Conservation (phyloP, 2,797 vertebrate genomes). For the Myripristis jacobus region DNA sequence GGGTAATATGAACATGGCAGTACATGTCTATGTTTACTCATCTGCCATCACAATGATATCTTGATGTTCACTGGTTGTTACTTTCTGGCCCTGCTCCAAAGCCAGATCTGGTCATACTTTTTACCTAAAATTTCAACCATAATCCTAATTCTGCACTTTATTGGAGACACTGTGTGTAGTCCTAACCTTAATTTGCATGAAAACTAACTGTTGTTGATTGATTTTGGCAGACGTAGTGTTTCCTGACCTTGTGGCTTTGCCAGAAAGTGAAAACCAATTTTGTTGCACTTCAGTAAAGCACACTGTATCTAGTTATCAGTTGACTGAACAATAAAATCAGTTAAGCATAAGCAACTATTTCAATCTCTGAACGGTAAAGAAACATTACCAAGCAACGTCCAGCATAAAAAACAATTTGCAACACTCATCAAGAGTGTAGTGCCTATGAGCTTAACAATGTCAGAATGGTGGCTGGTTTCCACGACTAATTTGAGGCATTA, state of each 20-base stretch:
- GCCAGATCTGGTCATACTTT: constrained; percentile 7
- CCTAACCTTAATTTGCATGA: constrained; percentile 17
- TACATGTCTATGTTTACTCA: constrained; percentile 9
- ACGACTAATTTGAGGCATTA: constrained; percentile 75
- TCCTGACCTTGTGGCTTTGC: constrained; percentile 17
- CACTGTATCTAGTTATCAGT: constrained; percentile 17
- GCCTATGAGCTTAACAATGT: constrained; percentile 50
- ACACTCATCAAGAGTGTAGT: constrained; percentile 14
- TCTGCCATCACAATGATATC: not conserved
- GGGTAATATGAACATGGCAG: constrained; percentile 14
- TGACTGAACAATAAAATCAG: constrained; percentile 25
- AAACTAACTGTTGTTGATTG: not conserved
- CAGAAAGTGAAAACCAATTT: constrained; percentile 1
- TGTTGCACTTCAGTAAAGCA: constrained; percentile 33
- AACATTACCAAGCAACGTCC: constrained; percentile 51
- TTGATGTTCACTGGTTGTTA: not conserved
- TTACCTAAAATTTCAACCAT: not conserved
- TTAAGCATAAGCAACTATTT: constrained; percentile 48
- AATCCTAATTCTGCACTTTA: constrained; percentile 19
- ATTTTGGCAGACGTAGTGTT: constrained; percentile 57
- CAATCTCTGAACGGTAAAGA: constrained; percentile 41
- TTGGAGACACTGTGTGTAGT: constrained; percentile 25
- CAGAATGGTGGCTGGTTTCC: constrained; percentile 67
- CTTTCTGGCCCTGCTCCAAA: constrained; percentile 24
- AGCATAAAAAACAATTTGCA: constrained; percentile 45